These are phyloP conservation scores for Tanypteryx hageni DNA, from an alignment of 2,888 invertebrate species.

Conservation along the genomic window DNA sequence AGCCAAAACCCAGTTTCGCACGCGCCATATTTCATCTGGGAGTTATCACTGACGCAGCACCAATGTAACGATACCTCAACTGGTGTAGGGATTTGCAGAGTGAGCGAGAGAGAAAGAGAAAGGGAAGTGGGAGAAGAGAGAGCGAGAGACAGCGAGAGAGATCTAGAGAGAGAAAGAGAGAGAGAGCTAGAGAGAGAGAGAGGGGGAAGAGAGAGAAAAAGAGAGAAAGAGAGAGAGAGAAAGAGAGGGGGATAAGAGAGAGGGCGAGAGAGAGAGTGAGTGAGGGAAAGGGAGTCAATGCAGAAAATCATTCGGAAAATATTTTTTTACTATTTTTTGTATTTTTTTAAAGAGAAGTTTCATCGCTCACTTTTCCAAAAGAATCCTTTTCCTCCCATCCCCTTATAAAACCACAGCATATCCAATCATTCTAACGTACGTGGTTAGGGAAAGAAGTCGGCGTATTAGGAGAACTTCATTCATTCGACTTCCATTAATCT, in stretches of 20 bases:
- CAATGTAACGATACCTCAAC: constrained; percentile 21
- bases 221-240: constrained; percentile 21
- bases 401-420: too few relatives aligned
- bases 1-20: constrained; percentile 15
- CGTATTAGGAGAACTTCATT: too few relatives aligned
- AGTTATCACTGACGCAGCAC: neutral
- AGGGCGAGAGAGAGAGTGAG: neutral
- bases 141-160: too few relatives aligned
- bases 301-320: neutral
- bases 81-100: neutral
- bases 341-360: neutral
- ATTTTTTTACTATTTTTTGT: neutral
- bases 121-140: neutral
- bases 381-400: neutral
- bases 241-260: neutral
- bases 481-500: too few relatives aligned
- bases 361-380: neutral
- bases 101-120: neutral
- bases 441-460: too few relatives aligned
- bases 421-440: too few relatives aligned
- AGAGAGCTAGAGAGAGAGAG: too few relatives aligned
- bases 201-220: too few relatives aligned
- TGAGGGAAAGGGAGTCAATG: neutral
- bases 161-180: neutral
- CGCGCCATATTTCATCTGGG: constrained; percentile 33